A percentile compares a stretch with the other conserved stretches of the same genome.
Evolutionary conservation across 2,888 invertebrate genomes (phyloP).

Genomic region (Uropetala carovei): DNA sequence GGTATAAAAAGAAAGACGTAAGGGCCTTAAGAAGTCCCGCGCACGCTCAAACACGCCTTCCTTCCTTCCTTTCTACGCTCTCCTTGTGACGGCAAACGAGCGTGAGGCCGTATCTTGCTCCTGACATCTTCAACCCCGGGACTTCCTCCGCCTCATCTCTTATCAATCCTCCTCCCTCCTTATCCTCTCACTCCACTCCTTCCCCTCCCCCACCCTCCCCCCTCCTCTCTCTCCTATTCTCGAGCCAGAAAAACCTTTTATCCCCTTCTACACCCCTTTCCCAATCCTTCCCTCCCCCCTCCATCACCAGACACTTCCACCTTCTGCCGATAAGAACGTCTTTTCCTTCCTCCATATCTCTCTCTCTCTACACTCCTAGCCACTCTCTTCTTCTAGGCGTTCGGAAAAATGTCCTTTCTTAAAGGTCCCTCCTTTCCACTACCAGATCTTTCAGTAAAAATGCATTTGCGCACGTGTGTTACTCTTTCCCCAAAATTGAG

Average conservation of each 20-base stretch:
- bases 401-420: too few relatives aligned
- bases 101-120: neutral
- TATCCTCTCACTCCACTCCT: neutral
- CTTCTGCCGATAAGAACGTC: too few relatives aligned
- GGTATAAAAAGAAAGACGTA: neutral
- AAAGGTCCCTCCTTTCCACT: too few relatives aligned
- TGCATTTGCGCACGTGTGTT: too few relatives aligned
- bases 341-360: too few relatives aligned
- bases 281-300: too few relatives aligned
- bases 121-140: neutral
- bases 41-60: neutral
- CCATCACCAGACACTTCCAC: too few relatives aligned
- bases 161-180: neutral
- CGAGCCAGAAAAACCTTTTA: neutral
- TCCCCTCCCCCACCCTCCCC: neutral
- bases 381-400: too few relatives aligned
- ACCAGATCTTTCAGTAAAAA: too few relatives aligned
- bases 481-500: too few relatives aligned
- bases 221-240: neutral
- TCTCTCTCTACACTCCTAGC: too few relatives aligned
- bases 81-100: constrained; percentile 24
- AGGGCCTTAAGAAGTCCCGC: neutral
- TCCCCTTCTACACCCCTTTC: neutral
- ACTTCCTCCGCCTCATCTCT: neutral
- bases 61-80: neutral